Evolutionary conservation across 2,888 invertebrate genomes (phyloP).

Genomic region (Acleris emargana): DNA sequence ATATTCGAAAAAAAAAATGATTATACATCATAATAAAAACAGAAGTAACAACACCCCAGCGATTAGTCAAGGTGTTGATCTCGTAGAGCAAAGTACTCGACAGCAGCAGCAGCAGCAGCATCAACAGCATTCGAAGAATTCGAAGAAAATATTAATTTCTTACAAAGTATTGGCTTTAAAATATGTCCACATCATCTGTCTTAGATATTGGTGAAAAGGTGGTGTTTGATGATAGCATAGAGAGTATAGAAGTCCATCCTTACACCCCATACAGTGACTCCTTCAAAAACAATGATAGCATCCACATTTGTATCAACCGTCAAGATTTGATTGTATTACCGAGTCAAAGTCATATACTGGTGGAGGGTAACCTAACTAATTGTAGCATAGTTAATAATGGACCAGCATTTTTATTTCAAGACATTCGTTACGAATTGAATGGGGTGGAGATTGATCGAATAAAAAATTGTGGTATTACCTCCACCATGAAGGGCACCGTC

Average conservation of each 20-base stretch:
- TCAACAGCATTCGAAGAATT: too few relatives aligned
- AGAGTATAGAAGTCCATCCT: constrained; percentile 33
- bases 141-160: constrained; percentile 1
- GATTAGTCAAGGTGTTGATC: constrained; percentile 1
- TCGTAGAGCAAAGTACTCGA: constrained; percentile 1
- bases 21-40: constrained; percentile 15
- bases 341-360: constrained; percentile 10
- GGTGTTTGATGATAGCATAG: constrained; percentile 18
- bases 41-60: not conserved
- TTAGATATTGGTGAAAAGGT: constrained; percentile 27
- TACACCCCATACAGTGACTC: constrained; percentile 28
- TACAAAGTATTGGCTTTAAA: constrained; percentile 24
- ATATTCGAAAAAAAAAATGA: constrained; percentile 22
- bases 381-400: constrained; percentile 7
- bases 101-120: too few relatives aligned
- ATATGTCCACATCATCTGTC: constrained; percentile 18
- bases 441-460: constrained; percentile 37
- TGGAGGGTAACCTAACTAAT: constrained; percentile 1
- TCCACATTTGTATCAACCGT: constrained; percentile 11
- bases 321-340: constrained; percentile 20
- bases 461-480: constrained; percentile 38
- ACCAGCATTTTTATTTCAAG: constrained; percentile 21
- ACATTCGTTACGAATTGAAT: constrained; percentile 29
- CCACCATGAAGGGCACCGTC: constrained; percentile 32
- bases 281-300: constrained; percentile 9